Conservation (phyloP, 2,888 invertebrate species). For the Dioctria rufipes region DNA sequence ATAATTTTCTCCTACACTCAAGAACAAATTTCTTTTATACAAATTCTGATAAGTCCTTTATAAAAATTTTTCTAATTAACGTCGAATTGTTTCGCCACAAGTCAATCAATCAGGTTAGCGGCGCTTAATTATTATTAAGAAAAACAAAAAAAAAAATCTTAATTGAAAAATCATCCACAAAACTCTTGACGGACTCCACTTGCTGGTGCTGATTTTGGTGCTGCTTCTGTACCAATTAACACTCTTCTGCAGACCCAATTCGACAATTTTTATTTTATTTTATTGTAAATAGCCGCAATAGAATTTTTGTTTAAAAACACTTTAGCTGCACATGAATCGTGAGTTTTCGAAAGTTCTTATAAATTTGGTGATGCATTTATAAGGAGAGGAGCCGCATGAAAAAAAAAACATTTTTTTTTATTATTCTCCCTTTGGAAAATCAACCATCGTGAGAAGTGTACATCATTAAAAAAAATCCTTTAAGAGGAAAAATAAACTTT, state of each 20-base stretch:
- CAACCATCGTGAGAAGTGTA: neutral
- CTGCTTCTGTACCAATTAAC: neutral
- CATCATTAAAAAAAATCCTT: constrained; percentile 52
- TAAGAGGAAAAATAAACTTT: constrained; percentile 44
- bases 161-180: constrained; percentile 34
- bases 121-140: neutral
- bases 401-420: neutral
- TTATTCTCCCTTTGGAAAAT: neutral
- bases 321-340: no score
- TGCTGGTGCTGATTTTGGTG: neutral
- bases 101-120: constrained; percentile 18
- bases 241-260: no score
- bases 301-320: constrained; percentile 12
- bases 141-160: neutral
- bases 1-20: no score
- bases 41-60: no score
- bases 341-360: neutral
- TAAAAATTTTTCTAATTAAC: constrained; percentile 6
- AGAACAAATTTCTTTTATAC: no score
- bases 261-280: neutral
- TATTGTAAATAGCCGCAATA: neutral
- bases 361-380: neutral
- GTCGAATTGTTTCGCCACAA: constrained; percentile 12
- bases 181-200: neutral
- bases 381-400: constrained; percentile 2